Evolutionary conservation across 1,140 invertebrate species (phyloP).

Genomic region (Acromyrmex charruanus): DNA sequence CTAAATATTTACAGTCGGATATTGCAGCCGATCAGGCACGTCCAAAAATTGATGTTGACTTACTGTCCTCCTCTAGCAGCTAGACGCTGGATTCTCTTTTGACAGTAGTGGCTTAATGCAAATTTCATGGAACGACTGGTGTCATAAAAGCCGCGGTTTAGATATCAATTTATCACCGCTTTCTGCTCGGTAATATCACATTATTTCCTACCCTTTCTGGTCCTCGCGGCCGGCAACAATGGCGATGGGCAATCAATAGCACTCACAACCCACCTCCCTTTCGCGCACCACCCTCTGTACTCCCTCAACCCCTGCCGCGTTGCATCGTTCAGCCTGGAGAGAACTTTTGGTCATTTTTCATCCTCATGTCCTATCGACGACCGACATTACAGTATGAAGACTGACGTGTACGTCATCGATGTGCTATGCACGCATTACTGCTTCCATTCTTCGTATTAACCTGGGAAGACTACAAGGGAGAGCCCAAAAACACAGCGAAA

Average conservation of each 20-base stretch:
- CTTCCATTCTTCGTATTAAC: slow-evolving; percentile 72
- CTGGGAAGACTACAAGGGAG: slow-evolving; percentile 21
- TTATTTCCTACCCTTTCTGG: slow-evolving; percentile 74
- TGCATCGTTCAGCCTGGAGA: slow-evolving; percentile 45
- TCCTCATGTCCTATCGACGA: slow-evolving; percentile 69
- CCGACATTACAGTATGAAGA: slow-evolving; percentile 72
- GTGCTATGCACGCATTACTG: slow-evolving; percentile 68
- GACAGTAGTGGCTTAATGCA: slow-evolving; percentile 68
- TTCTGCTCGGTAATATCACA: slow-evolving; percentile 73
- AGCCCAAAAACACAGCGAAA: slow-evolving; percentile 4
- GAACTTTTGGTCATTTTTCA: slow-evolving; percentile 79
- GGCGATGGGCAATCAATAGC: slow-evolving; percentile 76
- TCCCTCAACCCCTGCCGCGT: background rate
- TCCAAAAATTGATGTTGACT: slow-evolving; percentile 76
- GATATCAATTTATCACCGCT: slow-evolving; percentile 80
- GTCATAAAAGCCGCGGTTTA: slow-evolving; percentile 77
- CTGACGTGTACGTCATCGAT: slow-evolving; percentile 68
- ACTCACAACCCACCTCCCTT: slow-evolving; percentile 42
- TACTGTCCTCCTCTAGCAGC: slow-evolving; percentile 46
- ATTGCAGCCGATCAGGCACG: background rate
- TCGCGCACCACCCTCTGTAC: slow-evolving; percentile 38
- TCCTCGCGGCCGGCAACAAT: slow-evolving; percentile 75
- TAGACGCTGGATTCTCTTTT: slow-evolving; percentile 12
- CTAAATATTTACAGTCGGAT: slow-evolving; percentile 29
- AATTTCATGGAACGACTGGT: slow-evolving; percentile 72